Base-by-base conservation (phyloP, 2,113 vertebrate species). In the Amphiprion ocellaris region DNA sequence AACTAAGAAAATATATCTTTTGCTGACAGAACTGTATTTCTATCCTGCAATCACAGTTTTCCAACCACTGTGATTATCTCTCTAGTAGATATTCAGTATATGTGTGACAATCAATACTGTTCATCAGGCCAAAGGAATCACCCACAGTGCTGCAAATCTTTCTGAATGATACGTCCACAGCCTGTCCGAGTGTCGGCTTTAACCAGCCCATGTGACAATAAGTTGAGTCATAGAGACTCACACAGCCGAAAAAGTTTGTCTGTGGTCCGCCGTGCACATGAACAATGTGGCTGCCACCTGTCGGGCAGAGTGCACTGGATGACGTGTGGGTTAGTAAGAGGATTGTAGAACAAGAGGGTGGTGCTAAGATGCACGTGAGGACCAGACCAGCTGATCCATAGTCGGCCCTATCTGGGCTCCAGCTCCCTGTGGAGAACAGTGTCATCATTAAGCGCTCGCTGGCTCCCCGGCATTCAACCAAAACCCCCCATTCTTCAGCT, bases 231-330 rank as follows among this genome's bases (percentile, higher is more conserved):
- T 56, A 79, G 52, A 68, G 33, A 76, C 49, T 79, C 65, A 88
- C 74, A 76, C 53, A 65, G 37, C 53, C 21, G 26, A 50, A 65
- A 68, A 55, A 26, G 50, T 85, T 81, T 69, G 71, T 65, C 61
- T 37, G 44, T 69, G 41, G 19, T 55, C 10, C 11, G 16, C 28
- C 26, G 12, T 64, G 24, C 70, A 56, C 63, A 74, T 12, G 39
- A 69, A 84, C 61, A 83, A 83, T 83, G 80, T 69, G 70, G 69
- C 55, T 26, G 69, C 76, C 91, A 89, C 90, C 83, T 89, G 89
- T 59, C 30, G 12, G 79, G 28, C 66, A 74, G 59, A 63, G 30
- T 54, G 50, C 44, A 56, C 26, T 28, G 67, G 65, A 65, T 84
- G 74, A 84, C 41, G 41, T 74, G 52, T 10, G 1, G 5, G 65